Evolutionary conservation across 2,113 vertebrate species (phyloP), one percentile per base, ranked within the genome.

Genomic region (Paedocypris sp.): DNA sequence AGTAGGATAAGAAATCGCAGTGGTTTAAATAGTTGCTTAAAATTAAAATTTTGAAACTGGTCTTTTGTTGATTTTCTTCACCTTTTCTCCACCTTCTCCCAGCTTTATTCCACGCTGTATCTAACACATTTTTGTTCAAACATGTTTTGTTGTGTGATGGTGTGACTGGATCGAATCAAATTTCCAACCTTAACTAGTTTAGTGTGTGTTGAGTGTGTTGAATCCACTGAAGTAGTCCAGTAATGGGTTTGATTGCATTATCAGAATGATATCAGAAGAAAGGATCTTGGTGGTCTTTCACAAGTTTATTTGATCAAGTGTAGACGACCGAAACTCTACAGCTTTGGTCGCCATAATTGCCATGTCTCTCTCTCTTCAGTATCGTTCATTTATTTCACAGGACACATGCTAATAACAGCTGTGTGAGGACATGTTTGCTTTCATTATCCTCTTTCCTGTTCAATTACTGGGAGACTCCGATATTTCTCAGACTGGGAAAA

Each of bases 381-480:
- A 58, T 58, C 38, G 19, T n/a, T n/a, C 18, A 51, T 45, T 45
- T 22, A 58, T 58, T 58, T 32, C 29, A 26, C 38, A 0, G 38
- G 39, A 43, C 39, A 43, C 39, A 45, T 31, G 54, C 13, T 58
- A 42, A 58, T 43, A 58, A 58, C 32, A 39, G 15, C 26, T 58
- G 39, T 11, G 39, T 43, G 26, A 45, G 26, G 26, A 13, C 8
- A 18, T 58, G 54, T 58, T 58, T 58, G 18, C 54, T 58, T 58
- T 45, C 39, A 45, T 58, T 58, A 58, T 58, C 54, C 19, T 58
- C 38, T 26, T 43, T 58, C 18, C 54, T 45, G 54, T 58, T 45
- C 54, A 58, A 45, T 58, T 58, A 58, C 16, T 0, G 8, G 39
- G 71, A 79, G 79, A 79, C 80, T 56, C 22, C 15, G 6, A 41